Evolutionary conservation across 2,888 invertebrate genomes (phyloP).

Genomic region (Lepidonotus clava): DNA sequence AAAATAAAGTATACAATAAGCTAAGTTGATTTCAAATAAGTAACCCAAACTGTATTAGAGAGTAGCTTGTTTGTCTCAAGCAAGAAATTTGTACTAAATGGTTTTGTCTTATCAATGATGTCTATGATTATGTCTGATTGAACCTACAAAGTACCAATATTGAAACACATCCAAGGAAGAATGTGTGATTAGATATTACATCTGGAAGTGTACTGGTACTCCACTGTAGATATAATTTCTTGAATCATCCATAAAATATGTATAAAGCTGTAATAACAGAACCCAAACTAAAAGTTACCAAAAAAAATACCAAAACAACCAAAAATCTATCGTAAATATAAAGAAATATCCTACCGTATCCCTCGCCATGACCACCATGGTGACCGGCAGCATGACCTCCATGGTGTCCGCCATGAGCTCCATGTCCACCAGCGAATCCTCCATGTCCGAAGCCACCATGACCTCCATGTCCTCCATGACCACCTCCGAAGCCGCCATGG

Average conservation of each 20-base stretch:
- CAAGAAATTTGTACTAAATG: neutral
- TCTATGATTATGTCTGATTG: no score
- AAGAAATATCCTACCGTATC: neutral
- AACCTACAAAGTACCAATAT: no score
- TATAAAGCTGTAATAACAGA: neutral
- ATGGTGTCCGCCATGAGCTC: neutral
- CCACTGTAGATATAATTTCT: neutral
- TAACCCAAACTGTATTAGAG: neutral
- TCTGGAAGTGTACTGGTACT: neutral
- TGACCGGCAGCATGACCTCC: neutral
- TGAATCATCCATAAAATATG: neutral
- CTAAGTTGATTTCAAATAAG: no score
- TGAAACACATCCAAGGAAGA: no score
- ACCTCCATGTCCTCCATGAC: slow-evolving; percentile 2
- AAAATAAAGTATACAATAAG: neutral
- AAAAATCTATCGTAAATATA: neutral
- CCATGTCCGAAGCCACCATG: neutral
- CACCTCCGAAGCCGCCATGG: neutral
- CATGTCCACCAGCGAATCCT: neutral
- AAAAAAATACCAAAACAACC: neutral
- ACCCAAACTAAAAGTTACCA: neutral
- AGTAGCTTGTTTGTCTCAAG: neutral
- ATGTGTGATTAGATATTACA: neutral
- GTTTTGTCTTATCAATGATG: no score
- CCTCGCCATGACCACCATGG: neutral